Evolutionary conservation across 2,113 vertebrate genomes (phyloP), one percentile per base, ranked within the genome.

Genomic region (Vicugna pacos): DNA sequence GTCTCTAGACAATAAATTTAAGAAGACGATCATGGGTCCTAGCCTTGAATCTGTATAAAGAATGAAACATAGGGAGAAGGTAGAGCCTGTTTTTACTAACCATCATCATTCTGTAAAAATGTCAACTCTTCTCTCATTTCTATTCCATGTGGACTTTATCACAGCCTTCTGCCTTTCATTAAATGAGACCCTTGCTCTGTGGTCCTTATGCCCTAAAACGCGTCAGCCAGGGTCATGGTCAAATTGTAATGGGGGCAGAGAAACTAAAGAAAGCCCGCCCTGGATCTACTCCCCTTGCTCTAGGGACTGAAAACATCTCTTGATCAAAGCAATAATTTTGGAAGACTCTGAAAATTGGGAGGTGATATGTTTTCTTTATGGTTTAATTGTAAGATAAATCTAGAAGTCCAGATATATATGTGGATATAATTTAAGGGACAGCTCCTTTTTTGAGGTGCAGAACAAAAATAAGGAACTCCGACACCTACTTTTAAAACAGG

Each of bases 141-240:
- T 50, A 76, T 92, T 83, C 96, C 95, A 96, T 97, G 96, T 97
- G 97, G 88, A 98, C 93, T 98, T 98, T 98, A 98, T 98, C 98
- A 97, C 17, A 86, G 84, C 96, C 92, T 93, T 98, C 98, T 99
- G 98, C 58, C 97, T 98, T 98, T 98, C 97, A 98, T 98, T 98
- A 98, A 94, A 90, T 69, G 60, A 67, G 88, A 96, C 92, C 91
- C 76, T 77, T 81, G 87, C 73, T 98, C 69, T 76, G 75, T 96
- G 38, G 88, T 95, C 93, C 77, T 96, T 97, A 97, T 92, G 92
- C 87, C 86, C 56, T 80, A 91, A 54, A 91, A 92, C 5, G 84
- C 86, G 90, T 98, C 89, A 97, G 70, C 9, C 48, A 87, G 97
- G 95, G 98, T 98, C 98, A 98, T 46, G 76, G 88, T 79, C 93